phyloP scores from a whole-genome alignment of 2,888 invertebrate species.

The Drosophila pseudotalamancana region DNA sequence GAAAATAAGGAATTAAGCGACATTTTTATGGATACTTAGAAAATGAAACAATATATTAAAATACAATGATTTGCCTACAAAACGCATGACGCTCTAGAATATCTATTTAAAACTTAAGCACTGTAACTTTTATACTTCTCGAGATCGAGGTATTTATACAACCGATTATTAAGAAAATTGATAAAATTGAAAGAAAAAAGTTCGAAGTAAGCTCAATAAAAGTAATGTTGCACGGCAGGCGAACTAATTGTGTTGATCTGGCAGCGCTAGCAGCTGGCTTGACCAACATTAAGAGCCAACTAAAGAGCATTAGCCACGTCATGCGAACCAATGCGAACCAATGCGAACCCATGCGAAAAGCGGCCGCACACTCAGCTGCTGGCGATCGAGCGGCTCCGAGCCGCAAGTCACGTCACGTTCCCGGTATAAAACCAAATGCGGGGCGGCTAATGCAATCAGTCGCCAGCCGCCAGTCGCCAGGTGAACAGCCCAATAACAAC shows the following conservation, averaged over 20 bases:
- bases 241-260: slow-evolving; percentile 14
- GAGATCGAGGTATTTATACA: too few relatives aligned
- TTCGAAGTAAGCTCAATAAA: too few relatives aligned
- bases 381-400: slow-evolving; percentile 33
- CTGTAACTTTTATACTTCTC: too few relatives aligned
- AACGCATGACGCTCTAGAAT: too few relatives aligned
- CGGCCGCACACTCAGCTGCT: not conserved
- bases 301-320: slow-evolving; percentile 17
- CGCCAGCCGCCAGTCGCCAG: slow-evolving; percentile 39
- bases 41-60: too few relatives aligned
- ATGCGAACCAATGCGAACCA: slow-evolving; percentile 14
- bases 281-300: slow-evolving; percentile 7
- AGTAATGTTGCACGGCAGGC: too few relatives aligned
- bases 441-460: slow-evolving; percentile 65
- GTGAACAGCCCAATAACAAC: slow-evolving; percentile 37
- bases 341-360: slow-evolving; percentile 10
- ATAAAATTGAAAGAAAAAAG: too few relatives aligned
- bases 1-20: too few relatives aligned
- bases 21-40: too few relatives aligned
- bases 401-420: slow-evolving; percentile 62
- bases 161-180: too few relatives aligned
- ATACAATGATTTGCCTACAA: too few relatives aligned
- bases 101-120: too few relatives aligned
- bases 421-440: slow-evolving; percentile 75
- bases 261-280: slow-evolving; percentile 18